Evolutionary conservation across 2,888 invertebrate genomes (phyloP).

Genomic region (Oeneis ivallda): DNA sequence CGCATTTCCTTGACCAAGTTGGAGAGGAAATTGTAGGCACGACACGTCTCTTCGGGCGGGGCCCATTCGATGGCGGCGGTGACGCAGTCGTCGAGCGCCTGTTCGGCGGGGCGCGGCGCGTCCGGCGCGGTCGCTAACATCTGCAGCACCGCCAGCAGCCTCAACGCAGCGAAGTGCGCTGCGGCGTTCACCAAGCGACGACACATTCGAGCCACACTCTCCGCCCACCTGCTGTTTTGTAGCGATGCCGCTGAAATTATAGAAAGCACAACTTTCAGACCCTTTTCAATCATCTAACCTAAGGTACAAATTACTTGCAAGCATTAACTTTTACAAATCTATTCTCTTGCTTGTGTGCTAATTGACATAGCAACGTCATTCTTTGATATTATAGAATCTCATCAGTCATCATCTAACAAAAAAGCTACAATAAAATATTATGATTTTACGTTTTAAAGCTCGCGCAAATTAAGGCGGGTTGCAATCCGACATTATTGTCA

Average conservation of each 20-base stretch:
- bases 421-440: neutral
- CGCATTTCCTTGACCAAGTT: slow-evolving; percentile 49
- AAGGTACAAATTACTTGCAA: no score
- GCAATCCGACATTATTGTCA: no score
- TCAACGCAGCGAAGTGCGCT: slow-evolving; percentile 89
- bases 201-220: slow-evolving; percentile 88
- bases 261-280: neutral
- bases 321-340: no score
- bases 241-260: slow-evolving; percentile 81
- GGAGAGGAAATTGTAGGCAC: slow-evolving; percentile 84
- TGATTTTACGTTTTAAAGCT: no score
- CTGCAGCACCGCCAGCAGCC: slow-evolving; percentile 89
- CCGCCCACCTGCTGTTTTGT: slow-evolving; percentile 92
- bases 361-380: no score
- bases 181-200: slow-evolving; percentile 90
- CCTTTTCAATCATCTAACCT: no score
- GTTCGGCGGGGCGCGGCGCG: slow-evolving; percentile 49
- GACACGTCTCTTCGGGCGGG: slow-evolving; percentile 91
- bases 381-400: no score
- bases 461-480: no score
- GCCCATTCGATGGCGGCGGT: slow-evolving; percentile 89
- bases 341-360: no score
- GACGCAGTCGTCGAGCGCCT: slow-evolving; percentile 88
- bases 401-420: neutral
- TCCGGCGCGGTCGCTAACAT: slow-evolving; percentile 77